Conservation (phyloP, 2,888 invertebrate species). For the Melanostoma scalare region DNA sequence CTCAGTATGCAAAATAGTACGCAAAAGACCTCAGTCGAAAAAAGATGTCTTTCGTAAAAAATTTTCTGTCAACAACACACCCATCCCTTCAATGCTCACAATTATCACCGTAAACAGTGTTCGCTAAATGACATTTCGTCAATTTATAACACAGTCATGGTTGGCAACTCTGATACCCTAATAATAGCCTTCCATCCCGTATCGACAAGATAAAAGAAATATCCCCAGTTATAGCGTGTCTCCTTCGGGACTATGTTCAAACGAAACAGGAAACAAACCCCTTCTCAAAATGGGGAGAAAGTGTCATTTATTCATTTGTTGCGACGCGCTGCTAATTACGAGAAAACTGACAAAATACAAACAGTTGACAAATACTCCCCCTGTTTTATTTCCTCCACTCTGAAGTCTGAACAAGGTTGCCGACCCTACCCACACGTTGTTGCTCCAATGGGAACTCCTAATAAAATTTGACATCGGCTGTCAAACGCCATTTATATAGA, state of each 20-base stretch:
- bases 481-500: slow-evolving; percentile 49
- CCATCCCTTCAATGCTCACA: too few species aligned
- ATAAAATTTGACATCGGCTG: slow-evolving; percentile 60
- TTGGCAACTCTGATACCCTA: too few species aligned
- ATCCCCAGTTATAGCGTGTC: not conserved
- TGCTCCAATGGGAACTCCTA: slow-evolving; percentile 26
- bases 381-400: not conserved
- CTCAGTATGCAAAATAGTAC: too few species aligned
- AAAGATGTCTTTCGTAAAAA: too few species aligned
- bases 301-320: slow-evolving; percentile 52
- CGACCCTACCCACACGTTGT: not conserved
- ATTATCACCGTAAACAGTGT: too few species aligned
- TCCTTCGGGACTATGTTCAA: slow-evolving; percentile 9
- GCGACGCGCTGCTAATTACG: slow-evolving; percentile 44
- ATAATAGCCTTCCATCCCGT: too few species aligned
- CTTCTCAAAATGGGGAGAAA: slow-evolving; percentile 4
- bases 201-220: not conserved
- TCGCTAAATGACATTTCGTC: too few species aligned
- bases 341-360: slow-evolving; percentile 60
- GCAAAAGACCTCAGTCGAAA: too few species aligned
- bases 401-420: not conserved
- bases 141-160: too few species aligned
- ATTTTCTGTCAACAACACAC: too few species aligned
- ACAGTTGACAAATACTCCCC: slow-evolving; percentile 61
- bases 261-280: slow-evolving; percentile 3